Evolutionary conservation across 2,888 invertebrate genomes (phyloP), one percentile per base, ranked within the genome.

Genomic region (Napeogenes inachia): DNA sequence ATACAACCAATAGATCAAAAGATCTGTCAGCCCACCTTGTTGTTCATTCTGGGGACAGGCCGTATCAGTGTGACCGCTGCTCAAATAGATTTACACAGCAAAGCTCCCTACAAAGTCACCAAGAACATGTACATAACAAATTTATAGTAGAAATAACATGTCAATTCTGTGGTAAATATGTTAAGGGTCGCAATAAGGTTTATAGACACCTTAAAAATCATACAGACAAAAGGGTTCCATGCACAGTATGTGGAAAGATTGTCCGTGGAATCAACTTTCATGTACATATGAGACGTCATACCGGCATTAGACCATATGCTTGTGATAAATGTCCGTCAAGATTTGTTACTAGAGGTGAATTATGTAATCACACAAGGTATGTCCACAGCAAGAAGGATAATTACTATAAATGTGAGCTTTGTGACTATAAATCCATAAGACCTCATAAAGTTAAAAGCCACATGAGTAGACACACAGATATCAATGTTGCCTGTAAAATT

Each of bases 261-360:
- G 71, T 87, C 0, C 77, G 74, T 56, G 74, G 70, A 30, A 76
- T 73, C 10, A 61, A 62, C 53, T 70, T 83, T 10, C 61, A 59
- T 0, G 64, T 66, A 2, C 89, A 89, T 55, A 80, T 87, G 79
- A 68, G 73, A 56, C 67, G 89, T 13, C 89, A 89, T 59, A 73
- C 72, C 2, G 84, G 82, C 0, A 68, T 80, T 0, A 86, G 82
- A 63, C 71, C 78, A 0, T 85, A 67, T 60, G 76, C 84, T 0
- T 89, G 89, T 72, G 88, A 88, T 59, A 72, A 72, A 13, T 89
- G 89, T 68, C 82, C 84, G 0, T 75, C 79, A 5, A 75, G 82
- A 21, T 89, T 85, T 62, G 86, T 72, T 57, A 84, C 85, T 0
- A 56, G 71, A 1, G 72, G 78, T 0, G 88, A 87, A 64, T 72